Conservation (phyloP, 2,797 vertebrate species). For the Melanotaenia maccullochi region DNA sequence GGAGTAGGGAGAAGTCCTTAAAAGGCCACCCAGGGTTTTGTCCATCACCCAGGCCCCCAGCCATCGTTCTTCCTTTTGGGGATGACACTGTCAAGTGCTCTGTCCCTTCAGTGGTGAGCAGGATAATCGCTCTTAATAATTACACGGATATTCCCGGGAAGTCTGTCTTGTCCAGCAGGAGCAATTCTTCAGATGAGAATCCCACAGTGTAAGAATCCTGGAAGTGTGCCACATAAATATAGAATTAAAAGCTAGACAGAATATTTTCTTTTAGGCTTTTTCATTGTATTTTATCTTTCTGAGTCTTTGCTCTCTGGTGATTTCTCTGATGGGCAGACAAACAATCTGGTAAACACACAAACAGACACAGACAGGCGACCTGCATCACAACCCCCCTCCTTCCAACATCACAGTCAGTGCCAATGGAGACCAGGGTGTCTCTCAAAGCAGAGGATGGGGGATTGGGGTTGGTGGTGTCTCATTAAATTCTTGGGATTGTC, state of each 20-base stretch:
- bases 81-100: constrained; percentile 82
- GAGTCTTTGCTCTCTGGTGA: constrained; percentile 59
- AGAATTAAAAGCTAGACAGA: constrained; percentile 55
- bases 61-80: constrained; percentile 79
- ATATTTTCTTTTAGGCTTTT: constrained; percentile 45
- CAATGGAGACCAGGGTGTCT: constrained; percentile 77
- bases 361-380: constrained; percentile 71
- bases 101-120: constrained; percentile 74
- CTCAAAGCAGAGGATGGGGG: constrained; percentile 76
- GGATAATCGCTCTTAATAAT: constrained; percentile 85
- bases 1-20: constrained; percentile 61
- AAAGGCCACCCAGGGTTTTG: constrained; percentile 76
- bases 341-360: constrained; percentile 77
- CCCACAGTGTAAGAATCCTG: constrained; percentile 48
- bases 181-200: constrained; percentile 57
- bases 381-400: constrained; percentile 65
- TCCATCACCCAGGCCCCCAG: constrained; percentile 75
- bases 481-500: constrained; percentile 99
- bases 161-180: constrained; percentile 65
- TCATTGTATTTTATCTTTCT: constrained; percentile 57
- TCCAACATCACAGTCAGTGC: constrained; percentile 70
- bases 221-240: constrained; percentile 57
- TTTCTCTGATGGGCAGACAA: constrained; percentile 71
- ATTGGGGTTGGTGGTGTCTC: constrained; percentile 92
- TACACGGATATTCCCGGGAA: constrained; percentile 81